Conservation (phyloP, 2,888 invertebrate genomes). For the Neria commutata region DNA sequence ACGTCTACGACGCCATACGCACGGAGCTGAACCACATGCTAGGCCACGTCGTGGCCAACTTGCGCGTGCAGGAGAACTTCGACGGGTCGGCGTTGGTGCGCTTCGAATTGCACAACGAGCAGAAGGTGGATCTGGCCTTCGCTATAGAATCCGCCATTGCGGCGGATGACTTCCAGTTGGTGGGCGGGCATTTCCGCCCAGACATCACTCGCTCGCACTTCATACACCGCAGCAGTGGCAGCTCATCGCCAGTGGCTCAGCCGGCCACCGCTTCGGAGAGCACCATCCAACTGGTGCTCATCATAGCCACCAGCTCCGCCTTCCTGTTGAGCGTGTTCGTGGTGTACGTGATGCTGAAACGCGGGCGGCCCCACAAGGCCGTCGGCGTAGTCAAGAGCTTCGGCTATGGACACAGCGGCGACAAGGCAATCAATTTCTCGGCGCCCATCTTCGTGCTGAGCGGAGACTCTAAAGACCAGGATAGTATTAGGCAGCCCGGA, state of each 20-base stretch:
- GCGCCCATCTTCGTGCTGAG: constrained; percentile 61
- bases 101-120: constrained; percentile 72
- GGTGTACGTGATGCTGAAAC: constrained; percentile 76
- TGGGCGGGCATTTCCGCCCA: constrained; percentile 62
- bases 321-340: constrained; percentile 80
- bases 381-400: constrained; percentile 35
- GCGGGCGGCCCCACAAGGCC: constrained; percentile 65
- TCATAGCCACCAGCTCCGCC: constrained; percentile 78
- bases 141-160: constrained; percentile 78
- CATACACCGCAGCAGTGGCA: constrained; percentile 61
- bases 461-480: constrained; percentile 41
- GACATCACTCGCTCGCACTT: constrained; percentile 72
- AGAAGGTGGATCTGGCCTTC: constrained; percentile 80
- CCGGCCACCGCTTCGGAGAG: constrained; percentile 59
- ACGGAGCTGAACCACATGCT: constrained; percentile 58
- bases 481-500: constrained; percentile 40
- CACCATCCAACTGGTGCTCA: constrained; percentile 75
- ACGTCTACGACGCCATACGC: constrained; percentile 63
- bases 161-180: constrained; percentile 50
- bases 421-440: constrained; percentile 56
- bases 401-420: constrained; percentile 36
- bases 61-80: constrained; percentile 64
- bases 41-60: constrained; percentile 64
- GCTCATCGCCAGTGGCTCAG: constrained; percentile 43
- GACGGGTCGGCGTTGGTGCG: constrained; percentile 65